phyloP scores from a whole-genome alignment of 2,113 vertebrate genomes.

The Hemichromis elongatus region DNA sequence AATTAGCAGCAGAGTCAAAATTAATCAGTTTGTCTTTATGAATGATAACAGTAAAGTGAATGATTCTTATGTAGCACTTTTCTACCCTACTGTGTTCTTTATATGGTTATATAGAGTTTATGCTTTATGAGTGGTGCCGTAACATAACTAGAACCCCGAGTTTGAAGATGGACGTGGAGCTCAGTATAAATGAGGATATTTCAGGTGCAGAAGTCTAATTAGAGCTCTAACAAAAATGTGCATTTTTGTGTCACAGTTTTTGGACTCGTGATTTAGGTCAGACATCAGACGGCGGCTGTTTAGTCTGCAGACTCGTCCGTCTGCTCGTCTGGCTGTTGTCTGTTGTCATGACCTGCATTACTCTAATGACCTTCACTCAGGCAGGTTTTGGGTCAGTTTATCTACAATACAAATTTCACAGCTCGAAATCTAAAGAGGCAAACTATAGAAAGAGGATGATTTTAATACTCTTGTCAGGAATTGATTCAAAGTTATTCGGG shows the following conservation, averaged over 20 bases:
- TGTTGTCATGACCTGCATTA: slow-evolving; percentile 4
- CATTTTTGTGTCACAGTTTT: neutral
- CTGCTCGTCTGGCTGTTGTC: neutral
- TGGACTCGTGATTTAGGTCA: neutral
- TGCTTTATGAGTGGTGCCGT: neutral
- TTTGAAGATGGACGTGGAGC: neutral
- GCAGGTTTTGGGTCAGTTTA: neutral
- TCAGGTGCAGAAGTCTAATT: neutral
- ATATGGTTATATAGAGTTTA: too few species aligned
- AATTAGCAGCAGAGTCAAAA: neutral
- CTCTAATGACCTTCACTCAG: neutral
- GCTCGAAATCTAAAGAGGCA: neutral
- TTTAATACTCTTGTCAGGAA: neutral
- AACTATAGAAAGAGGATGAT: neutral
- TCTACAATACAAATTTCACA: neutral
- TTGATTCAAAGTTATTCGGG: neutral
- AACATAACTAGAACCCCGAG: neutral
- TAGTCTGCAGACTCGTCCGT: neutral
- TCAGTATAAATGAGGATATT: accelerated
- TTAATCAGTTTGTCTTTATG: neutral
- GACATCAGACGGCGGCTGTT: neutral
- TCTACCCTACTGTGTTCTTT: neutral
- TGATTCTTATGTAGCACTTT: neutral
- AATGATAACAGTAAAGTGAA: accelerated
- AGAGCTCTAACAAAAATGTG: accelerated